Base-by-base conservation (phyloP, 2,113 vertebrate species). In the Cepphus grylle region DNA sequence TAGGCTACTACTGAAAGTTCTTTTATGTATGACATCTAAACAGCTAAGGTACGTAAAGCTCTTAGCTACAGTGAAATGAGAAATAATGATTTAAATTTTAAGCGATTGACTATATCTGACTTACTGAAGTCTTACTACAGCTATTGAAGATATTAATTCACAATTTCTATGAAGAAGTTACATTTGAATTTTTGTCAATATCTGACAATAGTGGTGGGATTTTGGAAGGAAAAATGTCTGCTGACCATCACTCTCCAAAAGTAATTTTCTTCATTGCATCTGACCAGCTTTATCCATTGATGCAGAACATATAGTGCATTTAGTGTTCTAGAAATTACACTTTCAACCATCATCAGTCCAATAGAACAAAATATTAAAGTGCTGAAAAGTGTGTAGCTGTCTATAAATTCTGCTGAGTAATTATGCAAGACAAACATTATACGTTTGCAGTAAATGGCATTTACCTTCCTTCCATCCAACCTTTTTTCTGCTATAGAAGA, bases 351-450 rank as follows among this genome's bases (percentile, higher is more conserved):
- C 80, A 95, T 49, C 61, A 89, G 53, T 70, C 56, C n/a, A 73
- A 69, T 15, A 92, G 59, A 90, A 96, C 72, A 81, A 85, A 78
- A 83, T 56, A 94, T 6, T 70, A 36, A 90, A 94, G 59, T 58
- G 42, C 90, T 85, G 76, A 88, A 15, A 89, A 70, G 83, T 38
- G 26, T 90, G 61, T 71, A 90, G 43, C 17, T 84, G 83, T 86
- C 88, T 88, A 49, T 88, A 96, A 96, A 95, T 93, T 93, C 80
- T 73, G 67, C 65, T 83, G 86, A 12, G 42, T 95, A 96, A 97
- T 96, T 96, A 94, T 50, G 67, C 73, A 92, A 97, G 77, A 94
- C 56, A 97, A 97, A 95, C 67, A 94, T 34, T 42, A 82, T 34
- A 82, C 61, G 92, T 90, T 95, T 84, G 72, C 87, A 91, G 34